phyloP scores from a whole-genome alignment of 2,113 vertebrate species.

The Gobio gobio region DNA sequence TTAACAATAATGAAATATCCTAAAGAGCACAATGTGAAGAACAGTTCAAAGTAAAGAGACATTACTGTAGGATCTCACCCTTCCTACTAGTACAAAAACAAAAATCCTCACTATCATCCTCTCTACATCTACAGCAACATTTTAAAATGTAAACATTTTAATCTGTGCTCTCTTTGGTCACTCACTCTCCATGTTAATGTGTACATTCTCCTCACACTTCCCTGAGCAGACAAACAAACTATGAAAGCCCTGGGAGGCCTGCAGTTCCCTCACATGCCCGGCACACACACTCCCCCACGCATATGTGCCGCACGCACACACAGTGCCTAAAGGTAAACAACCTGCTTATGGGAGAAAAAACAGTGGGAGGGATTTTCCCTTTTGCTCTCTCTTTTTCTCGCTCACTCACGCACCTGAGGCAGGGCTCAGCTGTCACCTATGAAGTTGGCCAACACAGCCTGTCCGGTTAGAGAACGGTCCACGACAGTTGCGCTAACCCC shows the following conservation, averaged over 20 bases:
- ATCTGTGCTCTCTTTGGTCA: background rate
- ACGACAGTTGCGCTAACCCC: slow-evolving; percentile 16
- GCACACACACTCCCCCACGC: slow-evolving; percentile 6
- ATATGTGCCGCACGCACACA: background rate
- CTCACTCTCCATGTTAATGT: slow-evolving; percentile 3
- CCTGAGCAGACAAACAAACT: slow-evolving; percentile 31
- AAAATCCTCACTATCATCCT: background rate
- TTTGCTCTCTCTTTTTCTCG: background rate
- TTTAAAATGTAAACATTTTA: background rate
- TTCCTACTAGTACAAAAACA: background rate
- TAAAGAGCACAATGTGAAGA: background rate
- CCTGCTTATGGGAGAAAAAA: background rate
- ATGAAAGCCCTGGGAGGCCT: slow-evolving; percentile 23
- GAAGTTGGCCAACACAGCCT: slow-evolving; percentile 10
- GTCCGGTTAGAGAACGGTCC: slow-evolving; percentile 18
- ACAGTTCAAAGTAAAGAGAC: background rate
- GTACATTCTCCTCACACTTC: background rate
- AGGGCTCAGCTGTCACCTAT: slow-evolving; percentile 36
- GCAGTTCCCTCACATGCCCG: slow-evolving; percentile 8
- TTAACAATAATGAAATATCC: background rate
- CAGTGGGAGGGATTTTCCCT: slow-evolving; percentile 20
- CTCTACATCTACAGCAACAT: slow-evolving; percentile 9
- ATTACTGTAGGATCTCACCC: background rate
- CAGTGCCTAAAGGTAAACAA: slow-evolving; percentile 34
- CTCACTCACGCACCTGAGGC: slow-evolving; percentile 48